Base-by-base conservation (phyloP, 2,113 vertebrate species). In the Meles meles region DNA sequence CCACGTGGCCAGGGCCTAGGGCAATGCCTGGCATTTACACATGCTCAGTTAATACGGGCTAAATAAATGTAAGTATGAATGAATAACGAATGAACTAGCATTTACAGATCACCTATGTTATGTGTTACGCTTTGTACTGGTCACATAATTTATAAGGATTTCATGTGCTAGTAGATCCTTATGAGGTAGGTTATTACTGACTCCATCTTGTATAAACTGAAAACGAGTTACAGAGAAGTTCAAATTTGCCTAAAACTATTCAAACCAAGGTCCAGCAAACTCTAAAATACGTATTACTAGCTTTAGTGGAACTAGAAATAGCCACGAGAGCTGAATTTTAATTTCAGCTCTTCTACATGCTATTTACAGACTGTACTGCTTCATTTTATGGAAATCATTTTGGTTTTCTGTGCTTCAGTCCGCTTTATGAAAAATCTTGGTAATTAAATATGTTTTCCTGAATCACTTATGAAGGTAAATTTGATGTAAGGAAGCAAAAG, bases 301-400 rank as follows among this genome's bases (percentile, higher is more conserved):
- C 65, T 69, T 83, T 72, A 29, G n/a, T 63, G 47, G 59, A 49
- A 80, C 82, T 79, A n/a, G 52, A 42, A 79, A 34, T 79, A 74
- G 72, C 67, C 44, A 27, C 4, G n/a, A 84, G 47, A 84, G 47
- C 31, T n/a, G 21, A 21, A 31, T 93, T 93, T 93, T 84, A 65
- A 85, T 90, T 92, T 90, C 82, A 94, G 25, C 39, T 80, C 80
- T 95, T 92, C 44, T 84, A 12, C 27, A 18, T 83, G 27, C 31
- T 87, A 20, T 88, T 91, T 76, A 71, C 2, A 89, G 72, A 72
- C 12, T 47, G 10, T 77, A 72, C 7, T 72, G 13, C 71, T 93
- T 69, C 47, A 42, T 39, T 84, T 71, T 81, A 79, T 61, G 61
- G 31, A 97, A 82, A 86, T 93, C 34, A 94, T 57, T 88, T 96